A percentile compares a stretch with the other conserved stretches of the same genome.
These are phyloP conservation scores for Passerculus sandwichensis DNA, from an alignment of 2,797 vertebrate genomes.

Conservation along the genomic window DNA sequence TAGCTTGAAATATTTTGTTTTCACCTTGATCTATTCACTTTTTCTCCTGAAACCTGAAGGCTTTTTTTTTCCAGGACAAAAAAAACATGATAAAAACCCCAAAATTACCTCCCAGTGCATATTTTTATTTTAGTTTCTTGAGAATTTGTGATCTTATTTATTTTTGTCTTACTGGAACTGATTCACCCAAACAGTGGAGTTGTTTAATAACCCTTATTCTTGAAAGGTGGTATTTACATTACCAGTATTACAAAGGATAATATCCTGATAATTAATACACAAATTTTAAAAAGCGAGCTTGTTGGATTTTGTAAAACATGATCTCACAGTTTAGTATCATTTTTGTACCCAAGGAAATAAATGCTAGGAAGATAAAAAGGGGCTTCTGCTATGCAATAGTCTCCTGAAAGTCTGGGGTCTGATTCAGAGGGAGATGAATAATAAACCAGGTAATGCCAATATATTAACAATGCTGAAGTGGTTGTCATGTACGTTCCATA, in stretches of 20 bases:
- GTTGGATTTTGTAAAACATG: background rate
- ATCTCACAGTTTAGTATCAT: background rate
- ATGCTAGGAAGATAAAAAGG: background rate
- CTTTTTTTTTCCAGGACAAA: background rate
- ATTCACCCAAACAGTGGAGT: background rate
- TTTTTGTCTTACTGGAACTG: background rate
- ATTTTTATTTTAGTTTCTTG: background rate
- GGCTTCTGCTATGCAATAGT: background rate
- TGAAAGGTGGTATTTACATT: background rate
- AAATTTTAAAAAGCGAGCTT: background rate
- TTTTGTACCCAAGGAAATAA: background rate
- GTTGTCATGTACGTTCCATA: conserved; percentile 39
- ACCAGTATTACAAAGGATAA: background rate
- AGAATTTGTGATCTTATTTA: background rate
- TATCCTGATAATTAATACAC: background rate
- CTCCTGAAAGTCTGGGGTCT: conserved; percentile 13
- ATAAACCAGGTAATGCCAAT: conserved; percentile 64
- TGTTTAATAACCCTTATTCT: background rate
- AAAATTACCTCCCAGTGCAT: background rate
- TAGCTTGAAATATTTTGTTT: background rate
- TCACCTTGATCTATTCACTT: background rate
- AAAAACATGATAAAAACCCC: fast-evolving
- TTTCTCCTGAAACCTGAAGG: background rate
- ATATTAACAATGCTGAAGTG: conserved; percentile 61
- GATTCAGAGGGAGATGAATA: conserved; percentile 41